Percentiles rank a stretch among this genome's conserved stretches.
Evolutionary conservation across 2,888 invertebrate genomes (phyloP).

Genomic region (Congeria kusceri): DNA sequence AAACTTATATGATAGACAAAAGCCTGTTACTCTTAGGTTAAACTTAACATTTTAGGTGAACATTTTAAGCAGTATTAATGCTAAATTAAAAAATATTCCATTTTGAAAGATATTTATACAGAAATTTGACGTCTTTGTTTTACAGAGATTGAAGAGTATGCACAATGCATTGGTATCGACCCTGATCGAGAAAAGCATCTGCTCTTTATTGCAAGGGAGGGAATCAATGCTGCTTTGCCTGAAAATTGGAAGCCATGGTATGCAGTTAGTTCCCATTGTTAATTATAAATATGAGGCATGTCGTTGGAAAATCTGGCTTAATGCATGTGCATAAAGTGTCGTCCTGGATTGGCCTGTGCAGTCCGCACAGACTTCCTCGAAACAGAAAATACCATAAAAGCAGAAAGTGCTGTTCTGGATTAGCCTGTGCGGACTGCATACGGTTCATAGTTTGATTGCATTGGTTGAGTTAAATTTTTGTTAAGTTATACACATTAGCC

Average conservation of each 20-base stretch:
- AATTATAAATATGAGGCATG: background rate
- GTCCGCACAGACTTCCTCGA: too few relatives aligned
- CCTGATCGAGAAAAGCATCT: conserved; percentile 92
- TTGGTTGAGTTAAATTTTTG: too few relatives aligned
- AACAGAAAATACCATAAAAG: too few relatives aligned
- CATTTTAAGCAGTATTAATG: conserved; percentile 4
- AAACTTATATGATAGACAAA: background rate
- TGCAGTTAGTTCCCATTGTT: background rate
- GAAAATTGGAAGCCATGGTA: conserved; percentile 85
- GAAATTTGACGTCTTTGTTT: conserved; percentile 8
- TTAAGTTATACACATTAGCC: background rate
- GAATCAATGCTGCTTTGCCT: conserved; percentile 95
- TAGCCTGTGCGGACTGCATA: background rate
- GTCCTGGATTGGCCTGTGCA: too few relatives aligned
- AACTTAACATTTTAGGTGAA: background rate
- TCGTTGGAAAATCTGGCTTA: background rate
- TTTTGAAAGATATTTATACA: too few relatives aligned
- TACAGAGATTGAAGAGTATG: conserved; percentile 94
- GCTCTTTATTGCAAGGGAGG: conserved; percentile 94
- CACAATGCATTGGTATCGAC: conserved; percentile 91
- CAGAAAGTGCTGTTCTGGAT: too few relatives aligned
- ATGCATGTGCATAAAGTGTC: background rate
- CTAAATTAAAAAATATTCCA: too few relatives aligned
- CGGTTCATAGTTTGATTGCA: too few relatives aligned
- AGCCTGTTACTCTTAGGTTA: background rate